A percentile compares a stretch with the other conserved stretches of the same genome.
Conservation (phyloP, 2,888 invertebrate genomes). For the Leptinotarsa rubiginosa region DNA sequence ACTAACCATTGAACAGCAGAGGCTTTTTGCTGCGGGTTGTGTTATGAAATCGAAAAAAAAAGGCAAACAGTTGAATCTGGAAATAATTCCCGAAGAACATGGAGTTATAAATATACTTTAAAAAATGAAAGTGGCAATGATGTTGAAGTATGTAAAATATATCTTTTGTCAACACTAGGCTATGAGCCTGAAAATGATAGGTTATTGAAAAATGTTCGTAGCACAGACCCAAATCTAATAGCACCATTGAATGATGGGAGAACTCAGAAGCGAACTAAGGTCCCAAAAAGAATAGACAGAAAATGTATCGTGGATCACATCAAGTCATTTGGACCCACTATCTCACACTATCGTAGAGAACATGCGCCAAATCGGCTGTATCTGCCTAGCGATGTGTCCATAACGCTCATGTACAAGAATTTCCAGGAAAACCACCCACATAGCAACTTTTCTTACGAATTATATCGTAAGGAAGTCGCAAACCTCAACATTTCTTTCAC, state of each 20-base stretch:
- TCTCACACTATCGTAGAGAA: conserved; percentile 28
- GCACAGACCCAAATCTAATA: background rate
- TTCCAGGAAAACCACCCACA: conserved; percentile 26
- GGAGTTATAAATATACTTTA: background rate
- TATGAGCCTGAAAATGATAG: background rate
- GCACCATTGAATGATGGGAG: background rate
- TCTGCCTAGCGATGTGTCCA: conserved; percentile 26
- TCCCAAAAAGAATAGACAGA: background rate
- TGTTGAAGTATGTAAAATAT: background rate
- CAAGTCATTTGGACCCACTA: conserved; percentile 24
- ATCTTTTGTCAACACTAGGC: background rate
- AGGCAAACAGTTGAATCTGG: background rate
- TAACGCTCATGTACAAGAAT: conserved; percentile 25
- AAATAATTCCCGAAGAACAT: background rate
- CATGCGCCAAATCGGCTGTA: conserved; percentile 24
- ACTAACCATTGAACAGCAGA: background rate
- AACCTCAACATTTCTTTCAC: conserved; percentile 27
- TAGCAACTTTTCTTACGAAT: conserved; percentile 23
- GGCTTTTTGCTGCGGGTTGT: background rate
- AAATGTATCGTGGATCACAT: conserved; percentile 25
- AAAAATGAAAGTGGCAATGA: background rate
- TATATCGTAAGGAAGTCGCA: conserved; percentile 25
- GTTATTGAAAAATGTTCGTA: background rate
- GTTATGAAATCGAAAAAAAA: background rate
- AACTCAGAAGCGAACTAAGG: background rate